Conservation (phyloP, 2,113 vertebrate species). For the Australoheros scitulus region DNA sequence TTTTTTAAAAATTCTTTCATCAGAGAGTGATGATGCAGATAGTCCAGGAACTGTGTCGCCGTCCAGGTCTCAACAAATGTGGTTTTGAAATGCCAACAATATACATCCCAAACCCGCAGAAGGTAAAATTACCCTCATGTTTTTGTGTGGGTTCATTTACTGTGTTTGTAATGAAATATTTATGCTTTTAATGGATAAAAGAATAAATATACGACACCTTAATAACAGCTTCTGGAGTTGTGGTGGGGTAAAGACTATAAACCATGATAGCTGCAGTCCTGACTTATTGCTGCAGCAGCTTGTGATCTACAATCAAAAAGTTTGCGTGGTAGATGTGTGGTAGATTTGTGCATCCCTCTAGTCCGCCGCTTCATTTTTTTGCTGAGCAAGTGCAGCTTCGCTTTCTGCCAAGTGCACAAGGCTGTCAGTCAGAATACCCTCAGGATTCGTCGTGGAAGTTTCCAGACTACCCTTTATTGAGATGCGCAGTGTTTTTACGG, state of each 20-base stretch:
- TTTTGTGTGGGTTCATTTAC: background rate
- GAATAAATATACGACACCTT: background rate
- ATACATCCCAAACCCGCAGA: conserved; percentile 84
- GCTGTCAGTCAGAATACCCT: conserved; percentile 38
- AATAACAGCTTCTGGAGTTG: background rate
- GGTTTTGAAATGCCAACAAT: conserved; percentile 87
- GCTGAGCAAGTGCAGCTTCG: conserved; percentile 38
- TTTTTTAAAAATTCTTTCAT: background rate
- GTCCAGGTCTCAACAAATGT: conserved; percentile 85
- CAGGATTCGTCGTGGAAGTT: conserved; percentile 23
- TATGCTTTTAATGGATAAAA: background rate
- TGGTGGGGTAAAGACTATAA: conserved; percentile 35
- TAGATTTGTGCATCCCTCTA: conserved; percentile 45
- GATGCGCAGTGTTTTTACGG: background rate
- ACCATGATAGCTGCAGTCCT: conserved; percentile 28
- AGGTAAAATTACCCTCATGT: conserved; percentile 59
- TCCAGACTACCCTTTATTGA: background rate
- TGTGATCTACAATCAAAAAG: conserved; percentile 54
- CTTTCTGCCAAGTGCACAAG: conserved; percentile 37
- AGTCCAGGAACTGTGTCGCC: conserved; percentile 84
- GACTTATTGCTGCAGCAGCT: conserved; percentile 47
- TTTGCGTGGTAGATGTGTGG: background rate
- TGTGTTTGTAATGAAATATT: background rate
- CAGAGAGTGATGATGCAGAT: conserved; percentile 89
- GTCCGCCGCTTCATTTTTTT: conserved; percentile 37